Conservation (phyloP, 2,888 invertebrate genomes). For the Drosophila borborema region DNA sequence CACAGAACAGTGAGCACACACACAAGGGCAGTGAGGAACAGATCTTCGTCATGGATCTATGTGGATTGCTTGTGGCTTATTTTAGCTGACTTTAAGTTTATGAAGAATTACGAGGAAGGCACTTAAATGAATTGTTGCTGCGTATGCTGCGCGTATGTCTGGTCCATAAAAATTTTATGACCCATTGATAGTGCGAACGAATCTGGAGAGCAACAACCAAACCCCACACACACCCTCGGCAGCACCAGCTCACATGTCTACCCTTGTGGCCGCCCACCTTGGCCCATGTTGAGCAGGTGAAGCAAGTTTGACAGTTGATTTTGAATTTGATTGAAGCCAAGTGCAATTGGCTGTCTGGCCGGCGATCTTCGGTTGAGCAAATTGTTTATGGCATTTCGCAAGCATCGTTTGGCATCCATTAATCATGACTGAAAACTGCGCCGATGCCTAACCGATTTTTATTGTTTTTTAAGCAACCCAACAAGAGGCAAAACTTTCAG, state of each 20-base stretch:
- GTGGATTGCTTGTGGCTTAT: conserved; percentile 60
- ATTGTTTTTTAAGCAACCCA: conserved; percentile 72
- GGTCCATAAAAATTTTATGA: conserved; percentile 85
- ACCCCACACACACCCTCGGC: background rate
- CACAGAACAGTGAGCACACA: conserved; percentile 12
- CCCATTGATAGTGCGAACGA: conserved; percentile 84
- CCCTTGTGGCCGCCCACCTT: conserved; percentile 45
- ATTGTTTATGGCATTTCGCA: conserved; percentile 75
- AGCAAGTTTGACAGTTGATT: conserved; percentile 76
- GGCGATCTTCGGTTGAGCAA: conserved; percentile 33
- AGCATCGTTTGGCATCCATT: conserved; percentile 70
- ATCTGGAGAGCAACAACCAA: conserved; percentile 46
- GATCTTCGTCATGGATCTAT: conserved; percentile 50
- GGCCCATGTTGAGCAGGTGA: conserved; percentile 47
- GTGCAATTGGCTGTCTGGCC: conserved; percentile 57
- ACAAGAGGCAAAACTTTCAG: conserved; percentile 28
- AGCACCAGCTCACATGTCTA: background rate
- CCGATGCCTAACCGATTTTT: conserved; percentile 60
- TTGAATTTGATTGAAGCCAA: conserved; percentile 74
- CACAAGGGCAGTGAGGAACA: conserved; percentile 31
- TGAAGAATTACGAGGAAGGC: conserved; percentile 77
- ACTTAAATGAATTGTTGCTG: conserved; percentile 74
- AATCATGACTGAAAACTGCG: conserved; percentile 66
- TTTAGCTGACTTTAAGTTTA: conserved; percentile 79
- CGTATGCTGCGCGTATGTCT: conserved; percentile 58